phyloP scores from a whole-genome alignment of 2,113 vertebrate species.

The Phalacrocorax brasilianus region DNA sequence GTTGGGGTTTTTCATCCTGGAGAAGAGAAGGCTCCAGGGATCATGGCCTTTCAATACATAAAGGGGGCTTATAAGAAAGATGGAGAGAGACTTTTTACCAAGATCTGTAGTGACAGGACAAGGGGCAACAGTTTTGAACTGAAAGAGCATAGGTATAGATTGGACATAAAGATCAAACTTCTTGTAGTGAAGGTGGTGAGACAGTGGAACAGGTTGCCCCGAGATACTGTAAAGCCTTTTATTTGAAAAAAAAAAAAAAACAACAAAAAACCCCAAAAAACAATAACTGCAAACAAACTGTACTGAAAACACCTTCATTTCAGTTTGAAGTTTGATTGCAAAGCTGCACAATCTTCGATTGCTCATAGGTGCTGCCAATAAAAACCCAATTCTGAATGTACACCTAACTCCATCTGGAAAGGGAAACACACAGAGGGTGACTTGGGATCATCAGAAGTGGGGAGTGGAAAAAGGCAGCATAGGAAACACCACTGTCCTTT shows the following conservation, averaged over 20 bases:
- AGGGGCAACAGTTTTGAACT: not conserved
- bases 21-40: not conserved
- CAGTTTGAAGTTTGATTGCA: not conserved
- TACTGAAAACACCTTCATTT: not conserved
- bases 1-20: not conserved
- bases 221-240: not conserved
- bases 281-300: not conserved
- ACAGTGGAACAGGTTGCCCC: not conserved
- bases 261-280: no score
- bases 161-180: not conserved
- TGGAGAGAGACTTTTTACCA: not conserved
- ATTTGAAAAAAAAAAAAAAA: not conserved
- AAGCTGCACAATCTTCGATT: not conserved
- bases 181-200: not conserved
- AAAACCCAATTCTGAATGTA: not conserved
- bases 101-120: not conserved
- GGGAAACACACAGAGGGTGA: not conserved
- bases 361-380: not conserved
- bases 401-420: not conserved
- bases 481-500: not conserved
- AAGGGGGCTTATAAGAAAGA: not conserved
- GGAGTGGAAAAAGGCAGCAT: not conserved
- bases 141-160: not conserved
- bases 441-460: not conserved
- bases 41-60: not conserved